Evolutionary conservation across 2,113 vertebrate genomes (phyloP).

Genomic region (Acrocephalus arundinaceus): DNA sequence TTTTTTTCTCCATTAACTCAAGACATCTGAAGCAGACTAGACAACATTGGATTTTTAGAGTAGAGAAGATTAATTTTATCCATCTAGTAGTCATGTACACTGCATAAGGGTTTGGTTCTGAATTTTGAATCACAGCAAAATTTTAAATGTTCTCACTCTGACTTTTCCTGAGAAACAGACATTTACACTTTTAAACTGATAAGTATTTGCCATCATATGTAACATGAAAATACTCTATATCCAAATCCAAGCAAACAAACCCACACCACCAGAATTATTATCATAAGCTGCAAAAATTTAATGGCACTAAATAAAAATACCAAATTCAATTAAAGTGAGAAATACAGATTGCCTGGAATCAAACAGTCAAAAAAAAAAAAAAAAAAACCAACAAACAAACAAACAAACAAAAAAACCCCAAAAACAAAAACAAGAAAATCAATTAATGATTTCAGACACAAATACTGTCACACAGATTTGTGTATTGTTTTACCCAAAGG

Average conservation of each 20-base stretch:
- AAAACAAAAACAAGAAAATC: not conserved
- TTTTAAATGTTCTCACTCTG: not conserved
- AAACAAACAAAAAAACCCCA: too few species aligned
- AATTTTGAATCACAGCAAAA: not conserved
- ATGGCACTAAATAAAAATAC: not conserved
- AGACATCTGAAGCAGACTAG: not conserved
- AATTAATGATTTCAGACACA: not conserved
- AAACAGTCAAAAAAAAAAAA: not conserved
- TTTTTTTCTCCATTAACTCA: not conserved
- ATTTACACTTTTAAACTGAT: not conserved
- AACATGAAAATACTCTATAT: not conserved
- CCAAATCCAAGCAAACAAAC: not conserved
- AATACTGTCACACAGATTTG: fast-evolving
- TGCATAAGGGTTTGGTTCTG: not conserved
- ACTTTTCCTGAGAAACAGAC: not conserved
- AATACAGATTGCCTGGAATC: not conserved
- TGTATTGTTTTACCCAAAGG: not conserved
- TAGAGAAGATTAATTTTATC: not conserved
- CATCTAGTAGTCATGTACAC: not conserved
- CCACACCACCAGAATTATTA: not conserved
- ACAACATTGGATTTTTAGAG: not conserved
- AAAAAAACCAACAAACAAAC: too few species aligned
- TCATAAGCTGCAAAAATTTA: not conserved
- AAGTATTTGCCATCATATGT: not conserved
- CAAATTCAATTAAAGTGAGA: not conserved